phyloP scores from a whole-genome alignment of 2,888 invertebrate species.

The Hypena proboscidalis region DNA sequence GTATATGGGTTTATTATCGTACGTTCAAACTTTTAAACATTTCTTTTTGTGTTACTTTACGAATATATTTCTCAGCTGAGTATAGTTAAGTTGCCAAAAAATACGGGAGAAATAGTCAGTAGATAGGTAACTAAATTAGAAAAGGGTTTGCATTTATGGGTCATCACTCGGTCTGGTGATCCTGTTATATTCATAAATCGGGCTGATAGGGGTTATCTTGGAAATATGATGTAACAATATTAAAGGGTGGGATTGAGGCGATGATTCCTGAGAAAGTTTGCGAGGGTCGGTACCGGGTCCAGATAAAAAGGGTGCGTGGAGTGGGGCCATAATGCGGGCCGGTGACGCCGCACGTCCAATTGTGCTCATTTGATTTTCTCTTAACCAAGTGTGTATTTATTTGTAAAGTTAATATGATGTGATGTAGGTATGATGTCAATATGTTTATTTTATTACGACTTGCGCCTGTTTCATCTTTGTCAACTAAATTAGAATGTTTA shows the following conservation, averaged over 20 bases:
- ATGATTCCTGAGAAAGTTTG: slow-evolving; percentile 71
- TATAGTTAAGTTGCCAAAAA: neutral
- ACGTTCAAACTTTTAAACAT: slow-evolving; percentile 11
- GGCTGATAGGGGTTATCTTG: slow-evolving; percentile 49
- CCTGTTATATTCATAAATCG: slow-evolving; percentile 49
- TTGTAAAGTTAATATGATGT: slow-evolving; percentile 17
- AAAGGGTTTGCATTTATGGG: slow-evolving; percentile 32
- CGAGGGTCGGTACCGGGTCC: slow-evolving; percentile 64
- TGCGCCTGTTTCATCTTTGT: too few relatives aligned
- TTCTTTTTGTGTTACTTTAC: slow-evolving; percentile 24
- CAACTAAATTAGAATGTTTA: too few relatives aligned
- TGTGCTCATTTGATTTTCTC: slow-evolving; percentile 35
- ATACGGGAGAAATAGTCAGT: neutral
- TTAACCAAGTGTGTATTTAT: slow-evolving; percentile 38
- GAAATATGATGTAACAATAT: slow-evolving; percentile 67
- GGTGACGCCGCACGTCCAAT: slow-evolving; percentile 49
- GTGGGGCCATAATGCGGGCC: slow-evolving; percentile 62
- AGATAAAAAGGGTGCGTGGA: slow-evolving; percentile 75
- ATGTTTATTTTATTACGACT: too few relatives aligned
- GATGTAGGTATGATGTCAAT: too few relatives aligned
- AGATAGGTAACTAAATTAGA: neutral
- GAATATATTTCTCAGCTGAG: slow-evolving; percentile 8
- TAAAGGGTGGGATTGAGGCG: slow-evolving; percentile 63
- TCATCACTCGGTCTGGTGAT: slow-evolving; percentile 45
- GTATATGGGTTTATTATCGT: slow-evolving; percentile 13